phyloP scores from a whole-genome alignment of 2,797 vertebrate species.

The Pangasius djambal region DNA sequence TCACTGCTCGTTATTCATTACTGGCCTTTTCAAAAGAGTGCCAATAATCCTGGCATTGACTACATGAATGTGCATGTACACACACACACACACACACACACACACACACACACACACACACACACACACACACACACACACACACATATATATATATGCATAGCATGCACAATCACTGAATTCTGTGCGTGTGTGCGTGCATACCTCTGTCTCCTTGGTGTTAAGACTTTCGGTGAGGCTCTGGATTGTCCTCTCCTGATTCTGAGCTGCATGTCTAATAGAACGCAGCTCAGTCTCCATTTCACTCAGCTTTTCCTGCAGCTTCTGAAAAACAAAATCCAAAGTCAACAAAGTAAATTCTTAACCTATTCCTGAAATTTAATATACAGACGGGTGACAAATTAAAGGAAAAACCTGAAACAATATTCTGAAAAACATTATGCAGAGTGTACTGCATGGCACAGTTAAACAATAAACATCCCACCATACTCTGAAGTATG shows the following conservation, averaged over 20 bases:
- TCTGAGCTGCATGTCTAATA: conserved; percentile 80
- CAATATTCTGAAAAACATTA: not conserved
- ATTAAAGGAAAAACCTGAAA: not conserved
- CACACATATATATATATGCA: not conserved
- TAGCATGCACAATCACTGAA: not conserved
- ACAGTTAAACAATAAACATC: not conserved
- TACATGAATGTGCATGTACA: no score
- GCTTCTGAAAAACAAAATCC: conserved; percentile 72
- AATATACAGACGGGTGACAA: not conserved
- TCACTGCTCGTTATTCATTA: not conserved
- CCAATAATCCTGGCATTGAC: not conserved
- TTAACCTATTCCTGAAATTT: not conserved
- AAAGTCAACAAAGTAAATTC: not conserved
- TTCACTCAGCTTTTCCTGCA: conserved; percentile 89
- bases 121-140: no score
- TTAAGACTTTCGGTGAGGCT: conserved; percentile 83
- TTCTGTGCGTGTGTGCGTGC: not conserved
- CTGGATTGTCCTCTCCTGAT: conserved; percentile 84
- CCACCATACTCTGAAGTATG: no score
- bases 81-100: no score
- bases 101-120: no score
- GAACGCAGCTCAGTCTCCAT: conserved; percentile 87
- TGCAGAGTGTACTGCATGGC: not conserved
- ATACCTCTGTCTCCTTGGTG: conserved; percentile 89
- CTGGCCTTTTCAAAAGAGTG: not conserved